Evolutionary conservation across 92 coral and sea anemone species (phyloP).

Genomic region (Virgularia gustaviana): DNA sequence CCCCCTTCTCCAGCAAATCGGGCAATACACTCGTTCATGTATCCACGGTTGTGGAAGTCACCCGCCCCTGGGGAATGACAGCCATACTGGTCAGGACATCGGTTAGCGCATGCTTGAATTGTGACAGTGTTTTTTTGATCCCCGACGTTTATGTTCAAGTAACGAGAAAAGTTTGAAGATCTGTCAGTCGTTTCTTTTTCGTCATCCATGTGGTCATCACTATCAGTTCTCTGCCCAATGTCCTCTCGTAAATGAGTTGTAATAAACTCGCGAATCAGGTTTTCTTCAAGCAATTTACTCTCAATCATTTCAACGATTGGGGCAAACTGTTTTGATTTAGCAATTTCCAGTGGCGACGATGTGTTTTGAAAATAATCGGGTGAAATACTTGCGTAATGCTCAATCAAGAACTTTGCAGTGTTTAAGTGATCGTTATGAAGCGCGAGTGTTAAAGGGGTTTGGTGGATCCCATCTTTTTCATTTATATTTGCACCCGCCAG

Average conservation of each 20-base stretch:
- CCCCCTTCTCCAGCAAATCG: slow-evolving; percentile 9
- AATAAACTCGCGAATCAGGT: not conserved
- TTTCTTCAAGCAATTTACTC: not conserved
- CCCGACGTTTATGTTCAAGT: slow-evolving; percentile 50
- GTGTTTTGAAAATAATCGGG: slow-evolving; percentile 20
- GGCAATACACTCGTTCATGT: slow-evolving; percentile 6
- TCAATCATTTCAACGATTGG: slow-evolving; percentile 1
- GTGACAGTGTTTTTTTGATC: slow-evolving; percentile 54
- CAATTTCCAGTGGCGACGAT: slow-evolving; percentile 14
- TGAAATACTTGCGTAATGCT: not conserved
- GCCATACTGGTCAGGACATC: slow-evolving; percentile 49
- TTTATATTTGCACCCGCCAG: slow-evolving; percentile 23
- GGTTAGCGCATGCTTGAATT: slow-evolving; percentile 43
- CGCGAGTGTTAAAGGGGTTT: not conserved
- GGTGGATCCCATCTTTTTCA: not conserved
- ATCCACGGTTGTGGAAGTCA: slow-evolving; percentile 26
- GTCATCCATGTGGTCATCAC: not conserved
- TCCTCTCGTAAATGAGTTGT: not conserved
- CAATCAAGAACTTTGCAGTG: slow-evolving; percentile 1
- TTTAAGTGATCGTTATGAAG: slow-evolving; percentile 14
- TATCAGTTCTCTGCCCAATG: too few species aligned
- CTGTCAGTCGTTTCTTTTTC: not conserved
- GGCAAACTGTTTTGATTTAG: not conserved
- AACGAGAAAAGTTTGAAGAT: slow-evolving; percentile 4
- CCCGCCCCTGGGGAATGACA: slow-evolving; percentile 46